Base-by-base conservation (phyloP, 2,888 invertebrate species). In the Xestoiulus laeticollis region DNA sequence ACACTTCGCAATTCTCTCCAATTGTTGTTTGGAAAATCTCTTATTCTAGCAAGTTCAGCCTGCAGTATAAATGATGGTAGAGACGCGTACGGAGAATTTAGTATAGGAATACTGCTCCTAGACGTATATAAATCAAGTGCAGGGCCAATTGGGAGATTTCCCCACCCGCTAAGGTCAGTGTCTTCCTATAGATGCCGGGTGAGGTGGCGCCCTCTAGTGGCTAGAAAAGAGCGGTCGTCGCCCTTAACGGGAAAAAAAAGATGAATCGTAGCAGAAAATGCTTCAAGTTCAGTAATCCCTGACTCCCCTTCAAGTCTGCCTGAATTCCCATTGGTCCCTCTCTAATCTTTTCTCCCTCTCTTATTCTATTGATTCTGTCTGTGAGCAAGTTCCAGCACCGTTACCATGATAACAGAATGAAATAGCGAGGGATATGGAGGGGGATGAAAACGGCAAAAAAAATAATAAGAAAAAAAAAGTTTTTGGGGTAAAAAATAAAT, bases 281-380 rank as follows among this genome's bases (percentile, higher is more conserved):
- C 59, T 59, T 59, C 59, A 59, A 59, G 59, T 59, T 59, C 59
- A 59, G 59, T 59, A 59, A 59, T 59, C 59, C 59, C 59, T 59
- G 59, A 59, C 59, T 59, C 59, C 59, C 59, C 59, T 59, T 22
- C 59, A 59, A 43, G 59, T 59, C 59, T 59, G 59, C 59, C 59
- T 59, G 59, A 22, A 59, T 59, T 19, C 59, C 59, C 59, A 59
- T 59, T 59, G 59, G 59, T 59, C 59, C 59, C 59, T 22, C 59
- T 19, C 59, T 59, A 59, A 59, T 59, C 59, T 59, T 48, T 48
- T 59, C 59, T 59, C 59, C 59, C 59, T 59, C 59, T 59, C 59
- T 59, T 59, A 59, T 59, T 59, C 19, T 59, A 59, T 59, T 59
- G 59, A 59, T 59, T 59, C 59, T 59, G 59, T 59, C 59, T 59